Conservation (phyloP, 2,888 invertebrate species). For the Lasioglossum malachurum region DNA sequence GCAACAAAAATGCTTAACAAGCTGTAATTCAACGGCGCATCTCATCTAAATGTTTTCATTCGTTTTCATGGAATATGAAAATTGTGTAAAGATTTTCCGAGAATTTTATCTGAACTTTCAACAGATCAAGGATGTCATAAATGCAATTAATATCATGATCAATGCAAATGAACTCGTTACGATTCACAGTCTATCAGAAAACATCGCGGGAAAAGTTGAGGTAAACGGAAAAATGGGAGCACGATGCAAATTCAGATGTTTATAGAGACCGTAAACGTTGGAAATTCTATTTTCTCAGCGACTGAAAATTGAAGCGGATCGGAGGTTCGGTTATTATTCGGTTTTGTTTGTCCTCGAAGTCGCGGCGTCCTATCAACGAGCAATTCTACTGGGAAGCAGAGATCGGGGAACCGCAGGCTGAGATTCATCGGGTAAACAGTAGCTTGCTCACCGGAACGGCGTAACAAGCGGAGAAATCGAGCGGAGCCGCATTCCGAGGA, state of each 20-base stretch:
- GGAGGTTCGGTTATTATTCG: neutral
- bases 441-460: neutral
- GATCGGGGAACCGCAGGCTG: neutral
- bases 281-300: neutral
- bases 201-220: too few relatives aligned
- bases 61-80: too few relatives aligned
- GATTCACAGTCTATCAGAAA: too few relatives aligned
- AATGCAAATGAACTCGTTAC: too few relatives aligned
- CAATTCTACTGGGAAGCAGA: neutral
- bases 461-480: conserved; percentile 3
- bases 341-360: neutral
- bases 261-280: neutral
- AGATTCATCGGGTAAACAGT: conserved; percentile 5
- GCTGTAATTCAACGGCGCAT: neutral
- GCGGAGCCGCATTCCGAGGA: neutral
- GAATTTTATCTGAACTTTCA: too few relatives aligned
- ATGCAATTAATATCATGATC: too few relatives aligned
- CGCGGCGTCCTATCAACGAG: neutral
- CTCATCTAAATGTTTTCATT: neutral
- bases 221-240: too few relatives aligned
- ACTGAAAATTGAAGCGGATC: neutral
- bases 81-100: too few relatives aligned
- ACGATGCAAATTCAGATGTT: too few relatives aligned
- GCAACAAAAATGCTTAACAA: neutral
- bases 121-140: too few relatives aligned